These are phyloP conservation scores for Cheirogaleus medius DNA, from an alignment of 2,113 vertebrate genomes.

Conservation along the genomic window DNA sequence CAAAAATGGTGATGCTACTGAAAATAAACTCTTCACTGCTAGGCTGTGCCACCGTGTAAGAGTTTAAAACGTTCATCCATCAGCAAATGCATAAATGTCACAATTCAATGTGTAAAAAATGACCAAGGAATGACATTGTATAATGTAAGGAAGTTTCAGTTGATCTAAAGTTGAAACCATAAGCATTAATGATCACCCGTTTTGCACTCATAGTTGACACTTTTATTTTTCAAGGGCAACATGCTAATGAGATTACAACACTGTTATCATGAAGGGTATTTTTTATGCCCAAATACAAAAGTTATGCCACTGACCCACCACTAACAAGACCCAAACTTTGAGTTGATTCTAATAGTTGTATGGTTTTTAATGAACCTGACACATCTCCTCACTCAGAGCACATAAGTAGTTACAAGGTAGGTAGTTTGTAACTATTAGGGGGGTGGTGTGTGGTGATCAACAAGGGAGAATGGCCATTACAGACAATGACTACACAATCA, in stretches of 20 bases:
- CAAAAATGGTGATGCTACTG: neutral
- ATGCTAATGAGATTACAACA: neutral
- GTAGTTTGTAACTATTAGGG: neutral
- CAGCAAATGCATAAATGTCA: slow-evolving; percentile 12
- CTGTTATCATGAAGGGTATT: neutral
- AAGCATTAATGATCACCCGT: neutral
- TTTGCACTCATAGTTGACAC: neutral
- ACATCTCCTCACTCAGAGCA: neutral
- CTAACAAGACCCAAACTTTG: neutral
- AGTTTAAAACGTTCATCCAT: slow-evolving; percentile 26
- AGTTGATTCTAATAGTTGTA: neutral
- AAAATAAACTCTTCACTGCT: slow-evolving; percentile 34
- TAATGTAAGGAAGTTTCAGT: neutral
- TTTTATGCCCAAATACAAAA: neutral
- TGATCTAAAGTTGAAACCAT: slow-evolving; percentile 21
- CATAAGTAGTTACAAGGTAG: neutral
- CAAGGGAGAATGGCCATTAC: neutral
- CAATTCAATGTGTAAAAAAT: neutral
- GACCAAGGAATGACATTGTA: neutral
- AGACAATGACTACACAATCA: neutral
- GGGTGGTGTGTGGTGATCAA: neutral
- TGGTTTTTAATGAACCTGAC: slow-evolving; percentile 17
- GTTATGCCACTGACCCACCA: neutral
- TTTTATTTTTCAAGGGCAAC: neutral
- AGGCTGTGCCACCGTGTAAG: neutral